Evolutionary conservation across 2,888 invertebrate genomes (phyloP).

Genomic region (Calameuta filiformis): DNA sequence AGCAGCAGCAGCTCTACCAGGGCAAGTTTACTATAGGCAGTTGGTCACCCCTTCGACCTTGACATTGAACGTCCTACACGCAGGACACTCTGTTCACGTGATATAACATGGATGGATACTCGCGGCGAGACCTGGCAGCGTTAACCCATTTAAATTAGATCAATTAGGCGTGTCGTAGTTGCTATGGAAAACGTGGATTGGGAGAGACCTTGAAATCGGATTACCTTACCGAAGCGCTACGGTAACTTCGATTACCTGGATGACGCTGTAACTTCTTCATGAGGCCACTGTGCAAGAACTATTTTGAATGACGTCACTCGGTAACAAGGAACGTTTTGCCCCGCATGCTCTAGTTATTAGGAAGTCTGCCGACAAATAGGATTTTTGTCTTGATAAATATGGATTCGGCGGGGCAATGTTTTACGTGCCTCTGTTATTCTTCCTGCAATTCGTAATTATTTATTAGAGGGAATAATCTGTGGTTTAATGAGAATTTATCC

Average conservation of each 20-base stretch:
- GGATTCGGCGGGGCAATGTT: neutral
- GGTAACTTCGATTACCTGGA: neutral
- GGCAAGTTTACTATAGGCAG: slow-evolving; percentile 22
- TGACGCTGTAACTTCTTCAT: neutral
- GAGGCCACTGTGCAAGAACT: neutral
- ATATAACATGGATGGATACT: slow-evolving; percentile 5
- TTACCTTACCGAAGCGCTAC: slow-evolving; percentile 10
- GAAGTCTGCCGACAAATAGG: neutral
- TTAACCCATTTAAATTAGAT: slow-evolving; percentile 29
- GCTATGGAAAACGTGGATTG: neutral
- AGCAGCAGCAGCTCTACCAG: slow-evolving; percentile 4
- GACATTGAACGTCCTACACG: slow-evolving; percentile 41
- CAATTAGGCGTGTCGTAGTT: slow-evolving; percentile 26
- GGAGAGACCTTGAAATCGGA: slow-evolving; percentile 25
- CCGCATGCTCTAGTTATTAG: neutral
- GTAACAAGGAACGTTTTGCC: neutral
- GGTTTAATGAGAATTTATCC: too few species aligned
- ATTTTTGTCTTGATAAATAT: neutral
- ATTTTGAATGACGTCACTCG: neutral
- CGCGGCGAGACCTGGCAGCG: neutral
- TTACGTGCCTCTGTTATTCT: neutral
- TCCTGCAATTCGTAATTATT: too few species aligned
- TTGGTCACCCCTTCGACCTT: slow-evolving; percentile 42
- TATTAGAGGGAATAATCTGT: too few species aligned
- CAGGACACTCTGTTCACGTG: slow-evolving; percentile 16